Base-by-base conservation (phyloP, 2,888 invertebrate genomes). In the Ramazzottius varieornatus region DNA sequence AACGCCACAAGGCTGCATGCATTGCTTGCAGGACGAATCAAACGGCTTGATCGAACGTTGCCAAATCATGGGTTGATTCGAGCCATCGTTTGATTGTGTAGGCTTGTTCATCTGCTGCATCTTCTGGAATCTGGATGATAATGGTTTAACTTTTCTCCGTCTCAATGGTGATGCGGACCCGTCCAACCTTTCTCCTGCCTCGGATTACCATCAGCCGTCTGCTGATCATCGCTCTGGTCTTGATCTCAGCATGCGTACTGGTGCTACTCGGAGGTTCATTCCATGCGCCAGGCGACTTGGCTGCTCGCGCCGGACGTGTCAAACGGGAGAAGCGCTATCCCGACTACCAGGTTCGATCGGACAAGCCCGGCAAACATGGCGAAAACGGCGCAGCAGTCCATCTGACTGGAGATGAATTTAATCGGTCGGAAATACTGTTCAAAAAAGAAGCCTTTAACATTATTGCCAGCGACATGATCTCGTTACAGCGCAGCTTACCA, bases 371-470 rank as follows among this genome's bases (percentile, higher is more conserved):
- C 54, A 54, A 54, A 54, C 54, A 8, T 4, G 54, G 54, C 54
- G 54, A 54, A 24, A 54, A 54, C 29, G 54, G 54, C 20, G n/a
- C 20, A 24, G 54, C 16, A 24, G 72, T 76, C 0, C 32, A 66
- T 4, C 66, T 76, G 24, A 66, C 70, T 33, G 72, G 71, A 33
- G 72, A 75, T 54, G 86, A 86, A 65, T 82, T 83, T 71, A 75
- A 76, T 46, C 70, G 76, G 69, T 73, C 79, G 32, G 85, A 87
- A 67, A 80, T 82, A 69, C 81, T 86, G 0, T 82, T 87, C 74
- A 84, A 86, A 71, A 84, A 83, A 73, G 84, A 87, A 70, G 91
- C 91, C 1, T 82, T 93, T 69, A 93, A 93, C 74, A 84, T 88
- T 67, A 82, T 88, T 70, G 80, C 91, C 4, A 91, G 90, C 74